These are phyloP conservation scores for Phortica okadai DNA, from an alignment of 2,888 invertebrate species.

Conservation along the genomic window DNA sequence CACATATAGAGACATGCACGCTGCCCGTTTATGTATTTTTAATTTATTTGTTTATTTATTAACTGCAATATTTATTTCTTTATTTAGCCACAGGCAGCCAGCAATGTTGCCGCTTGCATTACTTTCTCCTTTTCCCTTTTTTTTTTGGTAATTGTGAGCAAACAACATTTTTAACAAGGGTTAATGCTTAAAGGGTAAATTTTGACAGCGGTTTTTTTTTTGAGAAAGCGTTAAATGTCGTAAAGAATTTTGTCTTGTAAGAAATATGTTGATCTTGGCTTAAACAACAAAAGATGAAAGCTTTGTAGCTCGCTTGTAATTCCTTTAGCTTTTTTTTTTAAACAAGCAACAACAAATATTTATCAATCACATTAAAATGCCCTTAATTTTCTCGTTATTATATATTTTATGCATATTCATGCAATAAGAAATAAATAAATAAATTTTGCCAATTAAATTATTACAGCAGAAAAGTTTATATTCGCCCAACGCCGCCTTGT, in stretches of 20 bases:
- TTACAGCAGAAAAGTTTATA: no score
- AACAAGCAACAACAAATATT: no score
- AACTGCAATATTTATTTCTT: conserved; percentile 65
- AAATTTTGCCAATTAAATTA: no score
- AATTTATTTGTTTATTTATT: conserved; percentile 71
- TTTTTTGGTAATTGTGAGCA: neutral
- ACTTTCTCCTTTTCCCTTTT: neutral
- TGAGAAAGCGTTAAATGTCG: neutral
- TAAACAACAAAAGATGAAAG: no score
- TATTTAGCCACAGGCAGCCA: conserved; percentile 51
- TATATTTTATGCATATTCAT: neutral
- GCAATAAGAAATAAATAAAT: neutral
- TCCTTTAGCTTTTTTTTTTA: no score
- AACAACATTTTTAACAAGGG: neutral
- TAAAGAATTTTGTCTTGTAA: no score
- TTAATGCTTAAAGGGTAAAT: neutral
- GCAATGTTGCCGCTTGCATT: neutral
- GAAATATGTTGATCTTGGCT: no score
- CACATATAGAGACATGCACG: neutral
- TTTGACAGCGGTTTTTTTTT: neutral
- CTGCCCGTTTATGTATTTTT: conserved; percentile 58
- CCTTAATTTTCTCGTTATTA: no score
- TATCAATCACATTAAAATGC: no score
- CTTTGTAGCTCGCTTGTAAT: no score
- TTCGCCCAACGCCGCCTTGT: neutral